A percentile compares a stretch with the other conserved stretches of the same genome.
These are phyloP conservation scores for Oreochromis tanganicae DNA, from an alignment of 2,113 vertebrate genomes.

Conservation along the genomic window DNA sequence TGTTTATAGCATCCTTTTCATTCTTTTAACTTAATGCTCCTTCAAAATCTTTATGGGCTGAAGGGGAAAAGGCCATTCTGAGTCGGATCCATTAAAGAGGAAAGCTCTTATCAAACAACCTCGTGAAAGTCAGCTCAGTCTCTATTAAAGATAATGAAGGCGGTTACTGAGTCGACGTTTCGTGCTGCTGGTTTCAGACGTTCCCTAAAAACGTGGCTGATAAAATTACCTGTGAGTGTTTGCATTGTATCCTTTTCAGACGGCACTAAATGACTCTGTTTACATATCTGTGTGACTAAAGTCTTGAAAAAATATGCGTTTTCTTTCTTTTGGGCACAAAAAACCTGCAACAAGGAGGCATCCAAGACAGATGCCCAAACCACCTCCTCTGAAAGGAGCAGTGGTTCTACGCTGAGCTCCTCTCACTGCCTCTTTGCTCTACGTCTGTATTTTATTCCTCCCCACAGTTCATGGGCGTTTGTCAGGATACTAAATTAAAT, in stretches of 20 bases:
- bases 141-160: background rate
- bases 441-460: background rate
- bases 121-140: background rate
- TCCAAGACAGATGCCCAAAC: background rate
- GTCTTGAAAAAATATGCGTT: background rate
- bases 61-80: accelerated
- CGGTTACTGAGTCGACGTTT: no score
- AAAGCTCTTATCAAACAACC: background rate
- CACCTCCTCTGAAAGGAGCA: background rate
- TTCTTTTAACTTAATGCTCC: background rate
- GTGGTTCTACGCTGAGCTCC: background rate
- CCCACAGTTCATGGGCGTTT: accelerated
- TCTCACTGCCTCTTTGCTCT: background rate
- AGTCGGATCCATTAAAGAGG: background rate
- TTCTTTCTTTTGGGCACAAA: background rate
- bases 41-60: background rate
- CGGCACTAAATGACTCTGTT: accelerated
- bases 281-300: background rate
- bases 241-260: background rate
- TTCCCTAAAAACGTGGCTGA: background rate
- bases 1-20: background rate
- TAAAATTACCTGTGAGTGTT: background rate
- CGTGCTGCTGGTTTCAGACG: accelerated
- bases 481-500: background rate
- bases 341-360: background rate